Evolutionary conservation across 1,140 invertebrate species (phyloP), one percentile per base, ranked within the genome.

Genomic region (Lamellibrachia luymesi): DNA sequence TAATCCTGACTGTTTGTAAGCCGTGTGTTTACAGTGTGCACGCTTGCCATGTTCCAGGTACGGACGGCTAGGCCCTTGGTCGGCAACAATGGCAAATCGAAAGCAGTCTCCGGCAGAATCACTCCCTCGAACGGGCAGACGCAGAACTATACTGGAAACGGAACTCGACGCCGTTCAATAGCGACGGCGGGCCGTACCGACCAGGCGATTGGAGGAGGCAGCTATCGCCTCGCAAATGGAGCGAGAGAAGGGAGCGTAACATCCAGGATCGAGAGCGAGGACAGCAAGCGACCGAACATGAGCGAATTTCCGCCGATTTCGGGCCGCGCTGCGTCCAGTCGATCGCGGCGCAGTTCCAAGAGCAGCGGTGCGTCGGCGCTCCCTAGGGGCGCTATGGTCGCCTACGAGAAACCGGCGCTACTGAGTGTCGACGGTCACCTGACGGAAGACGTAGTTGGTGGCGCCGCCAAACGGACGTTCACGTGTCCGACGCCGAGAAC

Each of bases 281-380:
- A 50, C 91, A 51, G 91, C 49, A n/a, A 50, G 2, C 91, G 49
- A 17, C 51, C 91, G 51, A 91, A 91, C 91, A 51, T 50, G 49
- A 91, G 91, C 91, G 91, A 91, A n/a, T 50, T 51, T 25, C 91
- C 51, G 2, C 91, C 51, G 49, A 50, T 91, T 27, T 17, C 91
- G 91, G 17, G 13, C 13, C 49, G 91, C 49, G 17, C 91, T 17
- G 22, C 49, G 4, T 50, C 91, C 49, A 27, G 49, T 51, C 7
- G 91, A 50, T 51, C 91, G 22, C 49, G 91, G 91, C 91, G 49
- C 5, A 91, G 91, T 5, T 50, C 91, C 91, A 91, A 91, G 49
- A 91, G 91, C 51, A 50, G 91, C 2, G 91, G 51, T 13, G 49
- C 91, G 13, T 50, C 91, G 7, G 91, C 91, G 49, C 91, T 91